phyloP scores from a whole-genome alignment of 2,797 vertebrate species.

The Myripristis jacobus region DNA sequence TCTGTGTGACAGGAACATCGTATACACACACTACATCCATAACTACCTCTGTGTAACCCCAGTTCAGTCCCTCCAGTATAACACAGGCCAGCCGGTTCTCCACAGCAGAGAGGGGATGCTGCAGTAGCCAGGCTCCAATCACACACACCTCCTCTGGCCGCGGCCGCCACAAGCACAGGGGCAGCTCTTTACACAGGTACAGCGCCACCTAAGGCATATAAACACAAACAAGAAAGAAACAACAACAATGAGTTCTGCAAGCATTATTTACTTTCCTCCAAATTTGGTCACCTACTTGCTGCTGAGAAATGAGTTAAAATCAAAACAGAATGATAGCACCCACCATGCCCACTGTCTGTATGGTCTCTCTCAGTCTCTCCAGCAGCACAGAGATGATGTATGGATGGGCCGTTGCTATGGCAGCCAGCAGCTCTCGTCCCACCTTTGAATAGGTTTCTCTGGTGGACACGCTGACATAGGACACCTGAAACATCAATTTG shows the following conservation, averaged over 20 bases:
- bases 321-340: conserved; percentile 49
- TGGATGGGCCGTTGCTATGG: conserved; percentile 90
- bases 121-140: conserved; percentile 92
- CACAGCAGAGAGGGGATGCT: conserved; percentile 88
- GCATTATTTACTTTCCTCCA: background rate
- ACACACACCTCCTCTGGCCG: conserved; percentile 86
- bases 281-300: background rate
- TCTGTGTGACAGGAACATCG: background rate
- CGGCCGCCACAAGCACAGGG: conserved; percentile 91
- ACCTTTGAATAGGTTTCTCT: conserved; percentile 97
- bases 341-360: conserved; percentile 96
- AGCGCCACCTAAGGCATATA: conserved; percentile 87
- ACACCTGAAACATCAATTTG: conserved; percentile 83
- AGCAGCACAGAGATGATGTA: conserved; percentile 91
- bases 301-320: background rate
- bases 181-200: conserved; percentile 97
- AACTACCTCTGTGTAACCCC: conserved; percentile 87
- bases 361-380: conserved; percentile 90
- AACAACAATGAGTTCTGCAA: background rate
- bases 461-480: conserved; percentile 92
- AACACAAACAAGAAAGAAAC: background rate
- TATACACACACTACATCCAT: background rate
- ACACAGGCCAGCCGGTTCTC: conserved; percentile 97
- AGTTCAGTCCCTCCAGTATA: conserved; percentile 96
- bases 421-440: conserved; percentile 92